Conservation (phyloP, 2,888 invertebrate genomes). For the Phragmatobia fuliginosa region DNA sequence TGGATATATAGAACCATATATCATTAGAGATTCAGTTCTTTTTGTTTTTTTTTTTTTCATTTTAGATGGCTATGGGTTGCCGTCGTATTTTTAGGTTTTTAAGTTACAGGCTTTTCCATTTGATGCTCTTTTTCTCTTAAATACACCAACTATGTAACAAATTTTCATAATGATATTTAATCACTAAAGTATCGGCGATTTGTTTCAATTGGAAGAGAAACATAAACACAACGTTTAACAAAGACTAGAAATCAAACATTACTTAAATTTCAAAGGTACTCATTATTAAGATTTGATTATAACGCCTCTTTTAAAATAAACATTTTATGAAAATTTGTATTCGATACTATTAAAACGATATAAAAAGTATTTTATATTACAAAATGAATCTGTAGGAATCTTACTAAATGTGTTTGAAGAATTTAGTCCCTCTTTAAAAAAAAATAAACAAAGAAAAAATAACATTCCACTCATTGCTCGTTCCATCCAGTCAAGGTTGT, state of each 20-base stretch:
- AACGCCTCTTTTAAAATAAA: background rate
- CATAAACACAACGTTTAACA: background rate
- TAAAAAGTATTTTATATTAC: background rate
- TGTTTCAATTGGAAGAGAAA: background rate
- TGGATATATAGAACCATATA: background rate
- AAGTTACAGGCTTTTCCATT: no score
- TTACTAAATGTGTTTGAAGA: background rate
- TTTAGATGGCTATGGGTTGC: background rate
- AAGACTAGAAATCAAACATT: background rate
- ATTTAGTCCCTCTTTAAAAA: constrained; percentile 1
- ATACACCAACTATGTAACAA: rapidly evolving
- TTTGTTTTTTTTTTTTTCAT: background rate
- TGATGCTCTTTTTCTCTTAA: no score
- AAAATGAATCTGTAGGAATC: background rate
- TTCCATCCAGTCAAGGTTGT: constrained; percentile 56
- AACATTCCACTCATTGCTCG: constrained; percentile 53
- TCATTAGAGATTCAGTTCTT: background rate
- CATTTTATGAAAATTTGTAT: background rate
- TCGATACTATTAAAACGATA: background rate
- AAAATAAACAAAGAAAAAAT: constrained; percentile 48
- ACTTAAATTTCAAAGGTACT: no score
- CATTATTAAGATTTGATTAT: no score
- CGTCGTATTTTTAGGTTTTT: no score
- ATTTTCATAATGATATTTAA: background rate
- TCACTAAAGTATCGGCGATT: background rate